phyloP scores from a whole-genome alignment of 2,888 invertebrate species.

The Lacanobia wlatinum region DNA sequence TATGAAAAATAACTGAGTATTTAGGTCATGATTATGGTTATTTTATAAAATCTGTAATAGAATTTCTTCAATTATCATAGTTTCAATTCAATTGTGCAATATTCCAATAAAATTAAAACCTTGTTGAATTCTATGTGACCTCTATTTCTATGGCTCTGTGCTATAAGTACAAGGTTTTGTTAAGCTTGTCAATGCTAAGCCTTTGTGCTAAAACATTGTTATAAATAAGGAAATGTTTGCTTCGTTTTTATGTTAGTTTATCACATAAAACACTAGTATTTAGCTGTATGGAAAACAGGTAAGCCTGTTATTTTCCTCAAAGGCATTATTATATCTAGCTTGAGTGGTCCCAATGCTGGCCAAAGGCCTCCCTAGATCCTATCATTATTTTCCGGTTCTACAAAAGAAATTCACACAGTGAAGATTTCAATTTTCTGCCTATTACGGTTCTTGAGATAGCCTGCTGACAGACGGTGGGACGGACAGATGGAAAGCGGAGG shows the following conservation, averaged over 20 bases:
- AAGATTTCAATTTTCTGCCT: no score
- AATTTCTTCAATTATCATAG: not conserved
- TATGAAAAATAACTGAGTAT: not conserved
- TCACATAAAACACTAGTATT: not conserved
- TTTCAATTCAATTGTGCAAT: slow-evolving; percentile 5
- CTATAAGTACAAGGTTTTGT: not conserved
- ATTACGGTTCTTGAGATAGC: no score
- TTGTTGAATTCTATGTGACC: slow-evolving; percentile 7
- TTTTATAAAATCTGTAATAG: not conserved
- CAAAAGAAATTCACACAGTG: no score
- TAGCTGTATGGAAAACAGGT: no score
- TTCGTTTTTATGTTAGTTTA: not conserved
- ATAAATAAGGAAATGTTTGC: slow-evolving; percentile 1
- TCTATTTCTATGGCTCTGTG: slow-evolving; percentile 14
- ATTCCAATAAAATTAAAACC: slow-evolving; percentile 5
- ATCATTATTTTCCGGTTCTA: no score
- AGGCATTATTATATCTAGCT: no score
- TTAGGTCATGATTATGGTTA: slow-evolving; percentile 20
- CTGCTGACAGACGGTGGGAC: no score
- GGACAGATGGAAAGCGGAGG: no score
- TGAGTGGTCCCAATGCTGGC: no score
- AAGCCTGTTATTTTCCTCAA: not conserved
- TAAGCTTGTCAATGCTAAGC: not conserved
- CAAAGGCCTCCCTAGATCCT: no score
- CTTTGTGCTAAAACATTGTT: not conserved